Evolutionary conservation across 2,888 invertebrate species (phyloP), one percentile per base, ranked within the genome.

Genomic region (Xestoiulus laeticollis): DNA sequence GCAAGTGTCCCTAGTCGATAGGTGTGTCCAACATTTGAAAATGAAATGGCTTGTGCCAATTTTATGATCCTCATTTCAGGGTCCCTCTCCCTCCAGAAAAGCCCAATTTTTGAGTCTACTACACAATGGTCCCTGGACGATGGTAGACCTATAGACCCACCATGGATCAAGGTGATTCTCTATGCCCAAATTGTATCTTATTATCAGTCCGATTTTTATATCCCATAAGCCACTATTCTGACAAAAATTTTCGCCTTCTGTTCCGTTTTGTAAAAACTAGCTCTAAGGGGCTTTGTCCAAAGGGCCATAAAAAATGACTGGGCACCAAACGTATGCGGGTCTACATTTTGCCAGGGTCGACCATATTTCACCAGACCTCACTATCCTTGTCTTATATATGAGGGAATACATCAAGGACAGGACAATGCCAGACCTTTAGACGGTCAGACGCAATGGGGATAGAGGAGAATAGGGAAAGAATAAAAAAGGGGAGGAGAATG

Each of bases 401-500:
- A 44, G 85, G 44, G 84, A 33, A 33, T 84, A 22, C 33, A 26
- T 33, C 84, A 8, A 84, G 38, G 38, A 38, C 22, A 22, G 85
- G 85, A 85, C 85, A 85, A 85, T 85, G 38, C 85, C 85, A 38
- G 26, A 12, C 85, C 78, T 30, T 38, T 85, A 43, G 85, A 85
- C 44, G 85, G 85, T 85, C 85, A 85, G 85, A 38, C 85, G 44
- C 48, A 38, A 43, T 38, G 16, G 44, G 85, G 85, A 44, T 85
- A n/a, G 38, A n/a, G 26, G n/a, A 86, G 48, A 86, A 86, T 43
- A 86, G 86, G 48, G 85, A 85, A 85, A 86, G 86, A 86, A 59
- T 44, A 86, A 44, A 86, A 86, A 59, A 86, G 86, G 86, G 59
- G 86, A 86, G 86, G 86, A 86, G 86, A 86, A 86, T 26, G 43